Evolutionary conservation across 1,140 invertebrate species (phyloP), one percentile per base, ranked within the genome.

Genomic region (Diorhabda elongata): DNA sequence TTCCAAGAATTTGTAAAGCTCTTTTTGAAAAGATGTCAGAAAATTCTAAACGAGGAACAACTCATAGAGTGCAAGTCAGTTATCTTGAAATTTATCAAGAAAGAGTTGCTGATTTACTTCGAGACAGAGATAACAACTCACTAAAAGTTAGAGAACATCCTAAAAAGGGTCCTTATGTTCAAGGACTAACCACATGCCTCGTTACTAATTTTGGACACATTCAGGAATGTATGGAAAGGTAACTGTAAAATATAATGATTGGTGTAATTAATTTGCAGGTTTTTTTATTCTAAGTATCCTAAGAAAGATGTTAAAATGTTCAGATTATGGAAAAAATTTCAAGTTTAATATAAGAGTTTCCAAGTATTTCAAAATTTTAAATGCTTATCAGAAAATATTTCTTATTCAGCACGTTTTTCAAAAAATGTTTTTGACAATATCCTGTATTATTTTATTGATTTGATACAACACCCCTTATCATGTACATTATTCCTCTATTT

Each of bases 51-150:
- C 89, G 88, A 44, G 92, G 92, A 4, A 91, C 91, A 2, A 95
- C 91, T 0, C 93, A 93, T 77, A 85, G 91, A 69, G 92, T 91
- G 0, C 90, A 93, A 78, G 92, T 93, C 69, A 92, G 90, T 78
- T 93, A 96, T 83, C 81, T 98, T 68, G 94, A 96, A 83, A 96
- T 96, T 71, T 96, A 97, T 82, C 96, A 96, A 77, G 95, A 97
- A 81, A 84, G 91, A 67, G 93, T 97, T 0, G 91, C 92, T 81
- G 97, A 96, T 82, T 83, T 96, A 57, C 81, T 96, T 6, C 89
- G 90, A 87, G 76, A 87, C 86, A 71, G 84, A 83, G 4, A 73
- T 74, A 89, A 89, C 3, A 61, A 45, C 47, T 89, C 88, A 11
- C 83, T 98, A 4, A 85, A 90, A 75, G 95, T 98, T 41, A 83